Conservation (phyloP, 2,113 vertebrate genomes). For the Campylomormyrus numenius region DNA sequence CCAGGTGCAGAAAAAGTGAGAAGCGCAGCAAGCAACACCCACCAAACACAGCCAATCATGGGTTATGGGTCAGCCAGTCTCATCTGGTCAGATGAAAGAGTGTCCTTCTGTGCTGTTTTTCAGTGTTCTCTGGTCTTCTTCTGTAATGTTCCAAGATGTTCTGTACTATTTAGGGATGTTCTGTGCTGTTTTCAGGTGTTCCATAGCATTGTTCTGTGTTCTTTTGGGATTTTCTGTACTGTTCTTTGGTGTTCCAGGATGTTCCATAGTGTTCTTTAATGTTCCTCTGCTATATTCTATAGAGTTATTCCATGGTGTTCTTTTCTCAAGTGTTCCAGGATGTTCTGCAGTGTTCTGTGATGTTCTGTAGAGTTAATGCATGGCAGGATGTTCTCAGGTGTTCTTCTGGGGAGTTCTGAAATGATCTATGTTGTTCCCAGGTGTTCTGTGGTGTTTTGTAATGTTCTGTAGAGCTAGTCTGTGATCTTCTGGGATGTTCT, state of each 20-base stretch:
- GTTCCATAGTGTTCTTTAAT: not conserved
- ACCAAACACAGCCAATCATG: no score
- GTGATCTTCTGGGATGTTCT: not conserved
- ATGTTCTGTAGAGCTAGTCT: not conserved
- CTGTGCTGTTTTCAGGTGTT: not conserved
- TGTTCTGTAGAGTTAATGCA: no score
- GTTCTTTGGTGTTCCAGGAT: not conserved
- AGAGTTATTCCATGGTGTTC: not conserved
- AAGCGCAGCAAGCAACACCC: not conserved
- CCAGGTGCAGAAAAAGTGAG: slow-evolving; percentile 42
- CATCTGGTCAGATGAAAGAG: not conserved
- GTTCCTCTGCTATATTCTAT: not conserved
- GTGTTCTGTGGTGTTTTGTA: not conserved
- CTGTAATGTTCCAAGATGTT: not conserved
- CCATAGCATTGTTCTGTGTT: not conserved
- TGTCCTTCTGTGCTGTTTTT: not conserved
- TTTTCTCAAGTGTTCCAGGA: not conserved
- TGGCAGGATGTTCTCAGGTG: not conserved
- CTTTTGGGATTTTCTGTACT: not conserved
- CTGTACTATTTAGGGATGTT: not conserved
- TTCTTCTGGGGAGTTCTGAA: not conserved
- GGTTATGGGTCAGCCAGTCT: not conserved
- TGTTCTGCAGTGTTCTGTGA: not conserved
- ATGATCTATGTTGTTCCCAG: not conserved
- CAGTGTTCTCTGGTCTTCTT: not conserved